Evolutionary conservation across 2,113 vertebrate genomes (phyloP).

Genomic region (Phylloscopus trochilus): DNA sequence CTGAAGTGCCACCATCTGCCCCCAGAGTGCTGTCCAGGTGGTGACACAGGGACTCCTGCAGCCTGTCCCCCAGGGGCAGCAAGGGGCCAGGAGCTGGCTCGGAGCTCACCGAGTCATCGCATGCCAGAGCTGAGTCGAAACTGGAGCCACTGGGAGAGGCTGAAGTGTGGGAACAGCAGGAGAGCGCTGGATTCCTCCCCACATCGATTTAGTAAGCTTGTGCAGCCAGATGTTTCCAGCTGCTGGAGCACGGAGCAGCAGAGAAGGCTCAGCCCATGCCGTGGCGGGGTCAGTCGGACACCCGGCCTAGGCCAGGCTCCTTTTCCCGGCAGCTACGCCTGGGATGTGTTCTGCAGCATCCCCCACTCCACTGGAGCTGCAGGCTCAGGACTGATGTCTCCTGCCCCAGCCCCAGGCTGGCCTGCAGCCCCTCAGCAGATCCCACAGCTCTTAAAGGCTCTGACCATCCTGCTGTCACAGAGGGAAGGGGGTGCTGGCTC

Average conservation of each 20-base stretch:
- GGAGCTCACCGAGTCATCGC: not conserved
- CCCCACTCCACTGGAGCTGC: not conserved
- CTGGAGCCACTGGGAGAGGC: not conserved
- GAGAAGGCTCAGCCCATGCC: not conserved
- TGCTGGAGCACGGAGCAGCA: not conserved
- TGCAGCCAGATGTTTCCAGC: constrained; percentile 52
- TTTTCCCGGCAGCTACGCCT: accelerated
- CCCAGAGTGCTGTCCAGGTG: accelerated
- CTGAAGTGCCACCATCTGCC: not conserved
- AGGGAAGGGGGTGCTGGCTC: not conserved
- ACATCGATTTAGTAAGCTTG: constrained; percentile 23
- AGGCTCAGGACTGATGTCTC: not conserved
- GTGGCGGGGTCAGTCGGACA: not conserved
- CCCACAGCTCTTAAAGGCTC: accelerated
- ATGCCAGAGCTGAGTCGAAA: not conserved
- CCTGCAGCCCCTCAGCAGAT: not conserved
- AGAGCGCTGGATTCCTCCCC: not conserved
- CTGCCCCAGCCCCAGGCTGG: not conserved
- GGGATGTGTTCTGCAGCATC: not conserved
- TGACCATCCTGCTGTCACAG: accelerated
- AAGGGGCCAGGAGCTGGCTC: not conserved
- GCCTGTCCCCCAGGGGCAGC: not conserved
- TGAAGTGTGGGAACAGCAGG: constrained; percentile 36
- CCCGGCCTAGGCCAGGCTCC: not conserved
- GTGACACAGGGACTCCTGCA: accelerated